phyloP scores from a whole-genome alignment of 2,113 vertebrate species.

The Strigops habroptila region DNA sequence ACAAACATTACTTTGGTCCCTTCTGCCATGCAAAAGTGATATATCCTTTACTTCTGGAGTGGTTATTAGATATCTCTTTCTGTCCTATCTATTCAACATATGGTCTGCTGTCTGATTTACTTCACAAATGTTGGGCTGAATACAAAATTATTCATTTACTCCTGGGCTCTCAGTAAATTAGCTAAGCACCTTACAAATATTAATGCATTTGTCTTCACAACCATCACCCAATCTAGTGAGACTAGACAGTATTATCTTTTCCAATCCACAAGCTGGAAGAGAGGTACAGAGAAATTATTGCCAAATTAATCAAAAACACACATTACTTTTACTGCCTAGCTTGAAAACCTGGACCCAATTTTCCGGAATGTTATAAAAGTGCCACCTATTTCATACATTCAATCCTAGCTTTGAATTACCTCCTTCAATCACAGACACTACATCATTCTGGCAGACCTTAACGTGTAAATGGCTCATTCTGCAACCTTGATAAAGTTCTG shows the following conservation, averaged over 20 bases:
- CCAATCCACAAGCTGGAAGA: not conserved
- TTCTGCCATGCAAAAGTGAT: not conserved
- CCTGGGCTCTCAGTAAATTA: not conserved
- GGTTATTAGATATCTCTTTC: not conserved
- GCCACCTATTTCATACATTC: constrained; percentile 32
- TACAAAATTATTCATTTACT: constrained; percentile 7
- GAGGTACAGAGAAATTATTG: constrained; percentile 28
- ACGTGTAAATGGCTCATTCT: not conserved
- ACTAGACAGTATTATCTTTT: not conserved
- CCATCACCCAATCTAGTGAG: not conserved
- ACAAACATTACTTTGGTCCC: not conserved
- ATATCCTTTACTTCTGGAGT: not conserved
- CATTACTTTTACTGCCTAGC: constrained; percentile 5
- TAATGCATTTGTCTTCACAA: constrained; percentile 14
- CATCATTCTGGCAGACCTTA: constrained; percentile 21
- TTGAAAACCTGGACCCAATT: constrained; percentile 31
- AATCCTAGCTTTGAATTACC: constrained; percentile 34
- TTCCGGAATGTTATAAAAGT: constrained; percentile 35
- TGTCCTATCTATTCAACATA: not conserved
- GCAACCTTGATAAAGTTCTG: not conserved
- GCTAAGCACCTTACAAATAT: not conserved
- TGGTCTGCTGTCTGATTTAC: not conserved
- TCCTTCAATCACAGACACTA: constrained; percentile 21
- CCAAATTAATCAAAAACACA: constrained; percentile 31
- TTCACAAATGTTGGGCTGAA: not conserved